Evolutionary conservation across 2,113 vertebrate species (phyloP).

Genomic region (Hyperoodon ampullatus): DNA sequence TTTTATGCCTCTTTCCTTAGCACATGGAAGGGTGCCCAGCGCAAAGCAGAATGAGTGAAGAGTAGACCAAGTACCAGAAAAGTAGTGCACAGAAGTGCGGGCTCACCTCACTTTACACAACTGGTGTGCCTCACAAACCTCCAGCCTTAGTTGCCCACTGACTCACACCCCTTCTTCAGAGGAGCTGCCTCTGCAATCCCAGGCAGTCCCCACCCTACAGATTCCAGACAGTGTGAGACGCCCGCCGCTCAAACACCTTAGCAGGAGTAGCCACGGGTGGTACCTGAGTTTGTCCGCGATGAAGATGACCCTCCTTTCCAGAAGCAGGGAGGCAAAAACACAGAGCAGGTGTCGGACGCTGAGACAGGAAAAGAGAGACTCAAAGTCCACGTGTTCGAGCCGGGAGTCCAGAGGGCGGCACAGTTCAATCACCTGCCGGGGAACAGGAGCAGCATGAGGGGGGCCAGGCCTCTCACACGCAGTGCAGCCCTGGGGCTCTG

Average conservation of each 20-base stretch:
- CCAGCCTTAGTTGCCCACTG: background rate
- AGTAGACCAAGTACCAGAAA: background rate
- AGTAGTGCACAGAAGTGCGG: accelerated
- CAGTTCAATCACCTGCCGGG: conserved; percentile 92
- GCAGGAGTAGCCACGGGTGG: background rate
- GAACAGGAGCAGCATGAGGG: background rate
- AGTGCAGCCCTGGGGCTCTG: background rate
- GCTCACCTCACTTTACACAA: no score
- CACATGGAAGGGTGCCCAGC: background rate
- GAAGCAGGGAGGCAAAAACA: conserved; percentile 92
- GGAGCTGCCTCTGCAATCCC: background rate
- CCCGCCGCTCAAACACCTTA: background rate
- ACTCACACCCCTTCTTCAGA: background rate
- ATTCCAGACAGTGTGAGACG: accelerated
- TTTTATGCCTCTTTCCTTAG: background rate
- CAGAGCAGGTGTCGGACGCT: conserved; percentile 89
- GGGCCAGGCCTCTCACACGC: background rate
- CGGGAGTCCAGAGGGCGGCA: conserved; percentile 95
- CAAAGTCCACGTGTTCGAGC: conserved; percentile 97
- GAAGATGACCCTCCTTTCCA: conserved; percentile 97
- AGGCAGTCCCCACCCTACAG: accelerated
- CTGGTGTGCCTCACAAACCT: accelerated
- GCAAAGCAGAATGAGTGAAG: background rate
- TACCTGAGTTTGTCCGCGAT: conserved; percentile 98
- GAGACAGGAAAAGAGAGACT: conserved; percentile 94